These are phyloP conservation scores for Bombyx huttoni DNA, from an alignment of 2,888 invertebrate species.

Conservation along the genomic window DNA sequence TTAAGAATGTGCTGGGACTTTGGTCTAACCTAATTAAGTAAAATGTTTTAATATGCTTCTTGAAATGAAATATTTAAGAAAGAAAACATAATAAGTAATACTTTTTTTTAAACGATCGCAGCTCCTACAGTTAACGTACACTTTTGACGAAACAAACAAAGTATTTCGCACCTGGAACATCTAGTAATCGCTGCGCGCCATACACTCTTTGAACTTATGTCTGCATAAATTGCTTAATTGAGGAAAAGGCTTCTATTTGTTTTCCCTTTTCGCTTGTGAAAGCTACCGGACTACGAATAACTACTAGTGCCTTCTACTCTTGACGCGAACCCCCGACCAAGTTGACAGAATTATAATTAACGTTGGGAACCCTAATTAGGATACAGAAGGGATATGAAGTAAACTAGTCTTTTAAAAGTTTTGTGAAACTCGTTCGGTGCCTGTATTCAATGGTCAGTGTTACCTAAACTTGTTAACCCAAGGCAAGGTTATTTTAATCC, in stretches of 20 bases:
- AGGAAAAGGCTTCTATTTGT: conserved; percentile 40
- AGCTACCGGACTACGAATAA: conserved; percentile 15
- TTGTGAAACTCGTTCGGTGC: too few relatives aligned
- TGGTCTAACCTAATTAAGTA: conserved; percentile 3
- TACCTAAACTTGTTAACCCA: too few relatives aligned
- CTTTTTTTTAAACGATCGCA: too few relatives aligned
- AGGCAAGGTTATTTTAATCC: too few relatives aligned
- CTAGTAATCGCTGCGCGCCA: conserved; percentile 21
- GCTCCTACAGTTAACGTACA: not conserved
- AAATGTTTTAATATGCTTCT: not conserved
- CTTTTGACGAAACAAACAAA: conserved; percentile 10
- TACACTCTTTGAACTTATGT: conserved; percentile 36
- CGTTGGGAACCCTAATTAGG: conserved; percentile 1
- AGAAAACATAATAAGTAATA: too few relatives aligned
- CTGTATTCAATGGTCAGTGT: too few relatives aligned
- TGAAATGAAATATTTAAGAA: too few relatives aligned
- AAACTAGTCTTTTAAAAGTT: too few relatives aligned
- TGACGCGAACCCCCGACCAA: conserved; percentile 9
- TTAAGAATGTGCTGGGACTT: conserved; percentile 1
- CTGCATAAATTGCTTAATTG: conserved; percentile 45
- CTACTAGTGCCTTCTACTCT: conserved; percentile 14
- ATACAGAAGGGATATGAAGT: not conserved
- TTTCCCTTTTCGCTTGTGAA: conserved; percentile 24
- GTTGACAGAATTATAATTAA: conserved; percentile 16
- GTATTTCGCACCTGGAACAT: conserved; percentile 15